These are phyloP conservation scores for Drosophila leonis DNA, from an alignment of 2,888 invertebrate species.

Conservation along the genomic window DNA sequence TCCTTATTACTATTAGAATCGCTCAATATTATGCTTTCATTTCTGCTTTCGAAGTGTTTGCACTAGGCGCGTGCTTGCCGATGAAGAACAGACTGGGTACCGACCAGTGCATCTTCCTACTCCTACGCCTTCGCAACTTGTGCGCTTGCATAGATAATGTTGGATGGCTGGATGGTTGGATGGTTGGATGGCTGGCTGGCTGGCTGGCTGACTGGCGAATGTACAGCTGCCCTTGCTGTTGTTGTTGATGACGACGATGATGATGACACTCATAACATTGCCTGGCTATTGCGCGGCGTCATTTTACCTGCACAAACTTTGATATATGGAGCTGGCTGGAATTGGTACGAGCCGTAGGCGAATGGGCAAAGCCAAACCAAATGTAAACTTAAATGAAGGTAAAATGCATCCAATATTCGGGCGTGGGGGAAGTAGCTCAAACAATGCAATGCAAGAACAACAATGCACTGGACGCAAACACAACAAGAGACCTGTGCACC, in stretches of 20 bases:
- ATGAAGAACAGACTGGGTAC: slow-evolving; percentile 42
- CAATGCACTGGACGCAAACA: slow-evolving; percentile 63
- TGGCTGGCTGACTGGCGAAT: slow-evolving; percentile 45
- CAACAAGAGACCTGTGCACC: slow-evolving; percentile 56
- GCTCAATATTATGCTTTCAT: slow-evolving; percentile 79
- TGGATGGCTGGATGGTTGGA: slow-evolving; percentile 24
- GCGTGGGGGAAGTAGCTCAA: slow-evolving; percentile 30
- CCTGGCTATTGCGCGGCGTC: slow-evolving; percentile 53
- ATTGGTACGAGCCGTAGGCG: slow-evolving; percentile 61
- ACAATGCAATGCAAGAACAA: slow-evolving; percentile 52
- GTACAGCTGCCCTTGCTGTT: slow-evolving; percentile 51
- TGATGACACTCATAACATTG: slow-evolving; percentile 79
- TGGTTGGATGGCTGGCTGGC: slow-evolving; percentile 31
- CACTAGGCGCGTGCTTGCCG: slow-evolving; percentile 68
- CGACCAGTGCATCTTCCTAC: slow-evolving; percentile 14
- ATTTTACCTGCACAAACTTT: slow-evolving; percentile 81
- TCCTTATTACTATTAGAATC: slow-evolving; percentile 12
- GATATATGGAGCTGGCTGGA: slow-evolving; percentile 58
- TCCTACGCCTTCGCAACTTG: slow-evolving; percentile 24
- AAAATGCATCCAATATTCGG: slow-evolving; percentile 68
- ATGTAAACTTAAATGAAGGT: slow-evolving; percentile 76
- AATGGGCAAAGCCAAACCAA: slow-evolving; percentile 65
- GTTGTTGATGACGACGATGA: slow-evolving; percentile 24
- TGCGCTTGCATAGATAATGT: slow-evolving; percentile 71
- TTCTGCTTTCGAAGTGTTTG: slow-evolving; percentile 77